A percentile compares a stretch with the other conserved stretches of the same genome.
These are phyloP conservation scores for Ptychodera flava DNA, from an alignment of 35 echinoderm and acorn worm species.

Conservation along the genomic window DNA sequence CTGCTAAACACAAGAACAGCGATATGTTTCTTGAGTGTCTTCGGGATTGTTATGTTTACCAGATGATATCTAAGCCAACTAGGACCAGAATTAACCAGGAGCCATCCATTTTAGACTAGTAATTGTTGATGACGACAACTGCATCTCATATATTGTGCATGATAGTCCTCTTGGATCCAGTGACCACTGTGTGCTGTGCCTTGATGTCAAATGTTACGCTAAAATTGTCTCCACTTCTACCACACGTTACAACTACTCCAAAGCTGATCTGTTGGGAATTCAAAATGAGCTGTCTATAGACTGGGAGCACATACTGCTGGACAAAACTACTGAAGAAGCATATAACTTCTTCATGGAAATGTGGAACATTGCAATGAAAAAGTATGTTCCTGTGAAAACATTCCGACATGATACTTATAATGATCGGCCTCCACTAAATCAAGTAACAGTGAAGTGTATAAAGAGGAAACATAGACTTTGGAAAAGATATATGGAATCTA, in stretches of 20 bases:
- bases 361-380: neutral
- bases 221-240: neutral
- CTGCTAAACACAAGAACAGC: too few species aligned
- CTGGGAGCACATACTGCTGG: neutral
- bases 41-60: conserved; percentile 9
- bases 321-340: neutral
- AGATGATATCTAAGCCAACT: neutral
- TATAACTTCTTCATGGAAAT: too few species aligned
- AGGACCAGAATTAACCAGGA: neutral
- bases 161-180: conserved; percentile 3
- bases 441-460: neutral
- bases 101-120: neutral
- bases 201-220: conserved; percentile 10
- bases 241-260: conserved; percentile 3
- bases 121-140: neutral
- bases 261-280: neutral
- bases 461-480: conserved; percentile 8
- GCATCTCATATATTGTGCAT: neutral
- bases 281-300: neutral
- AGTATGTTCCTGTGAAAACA: conserved; percentile 9
- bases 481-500: conserved; percentile 6
- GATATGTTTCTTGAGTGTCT: conserved; percentile 12
- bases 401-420: neutral
- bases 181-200: conserved; percentile 5
- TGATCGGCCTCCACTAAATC: neutral